Evolutionary conservation across 2,797 vertebrate genomes (phyloP).

Genomic region (Harpagifer antarcticus): DNA sequence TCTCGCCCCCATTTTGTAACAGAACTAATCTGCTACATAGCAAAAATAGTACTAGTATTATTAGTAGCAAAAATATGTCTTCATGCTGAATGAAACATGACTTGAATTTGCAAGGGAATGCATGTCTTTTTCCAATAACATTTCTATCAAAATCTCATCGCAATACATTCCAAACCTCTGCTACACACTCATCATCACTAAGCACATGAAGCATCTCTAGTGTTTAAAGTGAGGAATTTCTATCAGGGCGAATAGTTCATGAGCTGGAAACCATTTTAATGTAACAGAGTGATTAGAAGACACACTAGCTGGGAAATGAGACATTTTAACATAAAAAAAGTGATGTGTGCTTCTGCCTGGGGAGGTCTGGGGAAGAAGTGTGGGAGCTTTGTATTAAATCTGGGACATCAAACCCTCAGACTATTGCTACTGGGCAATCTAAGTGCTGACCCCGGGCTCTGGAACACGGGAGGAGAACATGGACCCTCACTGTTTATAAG

Average conservation of each 20-base stretch:
- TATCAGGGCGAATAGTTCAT: slow-evolving; percentile 56
- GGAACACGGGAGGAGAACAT: neutral
- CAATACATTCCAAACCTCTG: slow-evolving; percentile 26
- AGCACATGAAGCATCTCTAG: slow-evolving; percentile 32
- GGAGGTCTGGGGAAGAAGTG: slow-evolving; percentile 43
- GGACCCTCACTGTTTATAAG: slow-evolving; percentile 23
- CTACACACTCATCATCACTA: slow-evolving; percentile 19
- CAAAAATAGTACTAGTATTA: slow-evolving; percentile 13
- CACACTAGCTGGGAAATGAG: slow-evolving; percentile 76
- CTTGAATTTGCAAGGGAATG: slow-evolving; percentile 6
- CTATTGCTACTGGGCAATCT: slow-evolving; percentile 29
- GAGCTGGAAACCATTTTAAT: slow-evolving; percentile 61
- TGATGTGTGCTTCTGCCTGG: slow-evolving; percentile 52
- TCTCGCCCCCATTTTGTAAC: slow-evolving; percentile 35
- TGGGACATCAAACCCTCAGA: slow-evolving; percentile 51
- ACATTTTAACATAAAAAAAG: slow-evolving; percentile 56
- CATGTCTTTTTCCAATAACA: slow-evolving; percentile 38
- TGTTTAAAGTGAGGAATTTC: slow-evolving; percentile 61
- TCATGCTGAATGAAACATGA: slow-evolving; percentile 8
- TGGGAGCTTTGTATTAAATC: slow-evolving; percentile 55
- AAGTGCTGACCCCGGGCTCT: slow-evolving; percentile 27
- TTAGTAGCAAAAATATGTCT: too few relatives aligned
- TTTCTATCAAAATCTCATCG: slow-evolving; percentile 36
- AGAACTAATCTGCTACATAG: slow-evolving; percentile 41
- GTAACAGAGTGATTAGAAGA: slow-evolving; percentile 53